Evolutionary conservation across 1,140 invertebrate species (phyloP), one percentile per base, ranked within the genome.

Genomic region (Drosophila jambulina): DNA sequence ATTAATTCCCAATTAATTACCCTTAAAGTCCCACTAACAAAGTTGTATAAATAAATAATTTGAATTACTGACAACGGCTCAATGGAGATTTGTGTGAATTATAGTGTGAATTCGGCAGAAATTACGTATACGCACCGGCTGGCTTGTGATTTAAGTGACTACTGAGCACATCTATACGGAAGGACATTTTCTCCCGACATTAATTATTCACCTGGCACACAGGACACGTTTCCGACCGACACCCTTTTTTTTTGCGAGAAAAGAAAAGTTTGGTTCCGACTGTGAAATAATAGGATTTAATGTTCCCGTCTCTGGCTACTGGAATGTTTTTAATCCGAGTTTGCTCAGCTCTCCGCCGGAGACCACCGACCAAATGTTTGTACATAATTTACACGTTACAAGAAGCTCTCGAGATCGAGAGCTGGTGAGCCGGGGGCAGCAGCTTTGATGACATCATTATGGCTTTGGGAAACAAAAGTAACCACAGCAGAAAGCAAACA

Each of bases 401-500:
- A 88, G 78, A 63, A 65, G 74, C 69, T 69, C 69, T 81, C 62
- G 51, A 80, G 54, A 74, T 74, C 53, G 25, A 15, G 36, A 13
- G 23, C 23, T 36, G 17, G 29, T 13, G 19, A 29, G 51, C n/a
- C 12, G 60, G 48, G 75, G 25, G 49, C 49, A 51, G 49, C 25
- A 64, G 48, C 61, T 79, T 79, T 81, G 85, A 88, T 88, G 85
- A 88, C 85, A 88, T 88, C 85, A 88, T 90, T 90, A 88, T 88
- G 85, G 67, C 82, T 75, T 87, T 84, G 72, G 72, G 74, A 71
- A 90, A 84, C 84, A 90, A 90, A 87, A 88, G 84, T 87, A 87
- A 87, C 84, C 84, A 61, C 84, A 88, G 61, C 49, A 54, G 36
- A 46, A 48, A 40, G 46, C 43, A 45, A 48, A 67, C 32, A 19